These are phyloP conservation scores for Sarcophaga subvicina DNA, from an alignment of 2,888 invertebrate species.

Conservation along the genomic window DNA sequence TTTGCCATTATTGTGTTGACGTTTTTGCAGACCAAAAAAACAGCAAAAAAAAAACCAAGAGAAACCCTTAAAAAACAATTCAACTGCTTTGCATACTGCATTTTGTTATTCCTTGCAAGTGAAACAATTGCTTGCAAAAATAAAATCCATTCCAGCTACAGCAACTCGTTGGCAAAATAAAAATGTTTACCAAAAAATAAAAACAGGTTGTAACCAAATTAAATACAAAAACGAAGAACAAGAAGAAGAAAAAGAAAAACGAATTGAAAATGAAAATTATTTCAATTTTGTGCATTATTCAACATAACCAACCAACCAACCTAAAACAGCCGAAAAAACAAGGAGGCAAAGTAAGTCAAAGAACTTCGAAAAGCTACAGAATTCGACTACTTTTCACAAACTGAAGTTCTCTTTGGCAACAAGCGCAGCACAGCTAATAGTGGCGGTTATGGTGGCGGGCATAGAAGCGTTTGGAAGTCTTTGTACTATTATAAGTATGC, in stretches of 20 bases:
- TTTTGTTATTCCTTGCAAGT: slow-evolving; percentile 29
- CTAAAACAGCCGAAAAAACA: slow-evolving; percentile 30
- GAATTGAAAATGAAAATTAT: slow-evolving; percentile 73
- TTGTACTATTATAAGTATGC: slow-evolving; percentile 17
- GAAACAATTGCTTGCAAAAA: slow-evolving; percentile 18
- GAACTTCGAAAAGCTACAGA: slow-evolving; percentile 53
- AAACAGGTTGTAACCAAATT: slow-evolving; percentile 72
- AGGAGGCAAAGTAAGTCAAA: slow-evolving; percentile 50
- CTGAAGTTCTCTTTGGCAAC: slow-evolving; percentile 25
- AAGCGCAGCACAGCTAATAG: not conserved
- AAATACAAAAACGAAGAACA: slow-evolving; percentile 68
- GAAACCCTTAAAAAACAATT: slow-evolving; percentile 8
- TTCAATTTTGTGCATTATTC: slow-evolving; percentile 77
- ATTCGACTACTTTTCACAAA: slow-evolving; percentile 42
- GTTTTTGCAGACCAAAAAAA: slow-evolving; percentile 44
- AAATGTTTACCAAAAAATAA: slow-evolving; percentile 44
- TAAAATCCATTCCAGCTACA: slow-evolving; percentile 4
- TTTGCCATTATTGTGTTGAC: slow-evolving; percentile 62
- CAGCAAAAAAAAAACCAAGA: not conserved
- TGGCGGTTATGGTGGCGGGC: slow-evolving; percentile 34
- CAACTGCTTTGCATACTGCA: slow-evolving; percentile 55
- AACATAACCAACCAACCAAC: slow-evolving; percentile 68
- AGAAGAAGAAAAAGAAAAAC: too few species aligned
- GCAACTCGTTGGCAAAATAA: not conserved
- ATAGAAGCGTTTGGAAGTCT: slow-evolving; percentile 32